Evolutionary conservation across 2,113 vertebrate genomes (phyloP).

Genomic region (Tor tambroides): DNA sequence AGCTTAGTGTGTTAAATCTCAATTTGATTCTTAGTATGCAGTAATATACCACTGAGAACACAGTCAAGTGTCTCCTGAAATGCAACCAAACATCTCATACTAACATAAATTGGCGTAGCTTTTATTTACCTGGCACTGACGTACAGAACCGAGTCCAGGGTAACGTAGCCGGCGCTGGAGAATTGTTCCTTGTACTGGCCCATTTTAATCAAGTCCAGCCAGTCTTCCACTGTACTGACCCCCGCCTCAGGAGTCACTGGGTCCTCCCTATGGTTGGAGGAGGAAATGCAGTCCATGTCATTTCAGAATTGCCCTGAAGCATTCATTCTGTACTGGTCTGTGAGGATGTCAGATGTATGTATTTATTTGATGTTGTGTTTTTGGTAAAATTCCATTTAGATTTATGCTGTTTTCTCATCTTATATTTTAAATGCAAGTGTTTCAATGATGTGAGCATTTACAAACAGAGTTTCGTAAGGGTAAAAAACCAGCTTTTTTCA

Average conservation of each 20-base stretch:
- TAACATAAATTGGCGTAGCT: neutral
- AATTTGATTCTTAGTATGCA: neutral
- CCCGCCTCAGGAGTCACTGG: conserved; percentile 91
- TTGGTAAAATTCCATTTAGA: neutral
- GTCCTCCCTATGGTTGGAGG: conserved; percentile 73
- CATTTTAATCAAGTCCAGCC: conserved; percentile 97
- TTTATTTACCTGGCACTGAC: conserved; percentile 74
- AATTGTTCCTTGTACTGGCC: conserved; percentile 97
- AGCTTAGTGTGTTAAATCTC: neutral
- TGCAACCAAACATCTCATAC: neutral
- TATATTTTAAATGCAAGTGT: neutral
- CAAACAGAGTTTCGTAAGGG: neutral
- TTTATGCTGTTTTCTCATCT: neutral
- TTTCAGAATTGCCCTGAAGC: neutral
- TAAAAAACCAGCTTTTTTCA: too few species aligned
- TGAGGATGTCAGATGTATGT: neutral
- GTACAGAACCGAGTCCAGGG: conserved; percentile 74
- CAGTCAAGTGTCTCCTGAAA: neutral
- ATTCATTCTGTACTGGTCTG: neutral
- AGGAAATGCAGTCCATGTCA: conserved; percentile 6
- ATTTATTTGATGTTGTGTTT: neutral
- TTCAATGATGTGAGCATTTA: neutral
- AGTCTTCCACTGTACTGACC: conserved; percentile 94
- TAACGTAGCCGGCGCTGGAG: conserved; percentile 88
- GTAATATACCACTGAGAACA: neutral